phyloP scores from a whole-genome alignment of 1,140 invertebrate species.

The Macrobrachium nipponense region DNA sequence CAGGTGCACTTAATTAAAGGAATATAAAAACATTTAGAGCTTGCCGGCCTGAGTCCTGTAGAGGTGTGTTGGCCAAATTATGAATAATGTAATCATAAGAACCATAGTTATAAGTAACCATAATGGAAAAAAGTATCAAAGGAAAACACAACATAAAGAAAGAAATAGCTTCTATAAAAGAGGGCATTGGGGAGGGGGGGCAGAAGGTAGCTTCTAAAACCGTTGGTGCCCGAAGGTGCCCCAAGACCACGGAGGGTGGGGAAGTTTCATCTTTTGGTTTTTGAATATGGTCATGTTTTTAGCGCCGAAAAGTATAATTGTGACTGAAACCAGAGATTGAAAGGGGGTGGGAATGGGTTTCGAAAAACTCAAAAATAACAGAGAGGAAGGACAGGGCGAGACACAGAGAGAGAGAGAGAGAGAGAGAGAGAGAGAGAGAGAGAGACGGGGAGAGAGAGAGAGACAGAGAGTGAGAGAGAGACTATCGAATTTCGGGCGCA shows the following conservation, averaged over 20 bases:
- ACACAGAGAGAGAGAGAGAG: too few species aligned
- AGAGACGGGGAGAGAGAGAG: too few species aligned
- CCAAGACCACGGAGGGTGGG: constrained; percentile 39
- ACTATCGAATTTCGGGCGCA: too few species aligned
- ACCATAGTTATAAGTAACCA: constrained; percentile 2
- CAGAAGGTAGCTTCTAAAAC: constrained; percentile 45
- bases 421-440: too few species aligned
- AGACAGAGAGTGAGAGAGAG: too few species aligned
- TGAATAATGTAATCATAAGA: not conserved
- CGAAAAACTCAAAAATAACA: too few species aligned
- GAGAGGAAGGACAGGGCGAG: too few species aligned
- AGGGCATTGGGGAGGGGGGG: constrained; percentile 27
- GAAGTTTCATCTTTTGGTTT: constrained; percentile 27
- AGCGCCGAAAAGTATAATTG: not conserved
- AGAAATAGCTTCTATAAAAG: constrained; percentile 21
- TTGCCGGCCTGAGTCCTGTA: constrained; percentile 50
- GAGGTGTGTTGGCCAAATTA: constrained; percentile 36
- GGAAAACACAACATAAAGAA: constrained; percentile 10
- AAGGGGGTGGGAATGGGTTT: too few species aligned
- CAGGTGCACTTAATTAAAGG: constrained; percentile 57
- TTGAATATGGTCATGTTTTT: constrained; percentile 17
- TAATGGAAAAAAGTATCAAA: constrained; percentile 12
- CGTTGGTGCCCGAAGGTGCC: constrained; percentile 37
- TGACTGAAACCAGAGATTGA: too few species aligned
- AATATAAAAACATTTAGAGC: constrained; percentile 18